These are phyloP conservation scores for Hemistola chrysoprasaria DNA, from an alignment of 2,888 invertebrate species.

Conservation along the genomic window DNA sequence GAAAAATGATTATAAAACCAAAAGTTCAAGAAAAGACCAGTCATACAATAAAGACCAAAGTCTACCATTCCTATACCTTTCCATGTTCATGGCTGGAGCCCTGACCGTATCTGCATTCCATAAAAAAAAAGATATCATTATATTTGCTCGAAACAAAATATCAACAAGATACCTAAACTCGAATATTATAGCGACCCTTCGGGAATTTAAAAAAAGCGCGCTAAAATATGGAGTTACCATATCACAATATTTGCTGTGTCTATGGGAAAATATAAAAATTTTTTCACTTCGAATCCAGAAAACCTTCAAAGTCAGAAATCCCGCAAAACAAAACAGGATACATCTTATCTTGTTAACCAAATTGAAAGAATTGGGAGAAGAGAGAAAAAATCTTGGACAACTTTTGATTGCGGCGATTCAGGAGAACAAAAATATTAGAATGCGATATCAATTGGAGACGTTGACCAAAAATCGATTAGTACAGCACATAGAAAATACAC, in stretches of 20 bases:
- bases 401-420: conserved; percentile 55
- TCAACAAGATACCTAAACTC: conserved; percentile 33
- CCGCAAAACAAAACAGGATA: conserved; percentile 20
- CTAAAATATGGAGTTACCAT: conserved; percentile 27
- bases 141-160: conserved; percentile 37
- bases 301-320: conserved; percentile 7
- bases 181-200: conserved; percentile 10
- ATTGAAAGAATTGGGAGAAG: conserved; percentile 52
- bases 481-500: conserved; percentile 50
- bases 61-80: conserved; percentile 37
- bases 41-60: conserved; percentile 19
- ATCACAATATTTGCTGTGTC: conserved; percentile 22
- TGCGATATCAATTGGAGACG: conserved; percentile 54
- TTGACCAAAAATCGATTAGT: conserved; percentile 57
- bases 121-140: conserved; percentile 46
- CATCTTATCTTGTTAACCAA: conserved; percentile 51
- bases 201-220: conserved; percentile 38
- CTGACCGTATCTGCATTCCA: conserved; percentile 49
- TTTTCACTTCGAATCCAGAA: not conserved
- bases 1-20: too few relatives aligned
- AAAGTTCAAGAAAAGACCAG: conserved; percentile 3
- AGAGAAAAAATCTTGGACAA: conserved; percentile 53
- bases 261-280: conserved; percentile 28
- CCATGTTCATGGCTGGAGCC: conserved; percentile 56
- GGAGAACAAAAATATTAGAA: conserved; percentile 62